These are phyloP conservation scores for Camponotus vicinus DNA, from an alignment of 1,140 invertebrate genomes.

Conservation along the genomic window DNA sequence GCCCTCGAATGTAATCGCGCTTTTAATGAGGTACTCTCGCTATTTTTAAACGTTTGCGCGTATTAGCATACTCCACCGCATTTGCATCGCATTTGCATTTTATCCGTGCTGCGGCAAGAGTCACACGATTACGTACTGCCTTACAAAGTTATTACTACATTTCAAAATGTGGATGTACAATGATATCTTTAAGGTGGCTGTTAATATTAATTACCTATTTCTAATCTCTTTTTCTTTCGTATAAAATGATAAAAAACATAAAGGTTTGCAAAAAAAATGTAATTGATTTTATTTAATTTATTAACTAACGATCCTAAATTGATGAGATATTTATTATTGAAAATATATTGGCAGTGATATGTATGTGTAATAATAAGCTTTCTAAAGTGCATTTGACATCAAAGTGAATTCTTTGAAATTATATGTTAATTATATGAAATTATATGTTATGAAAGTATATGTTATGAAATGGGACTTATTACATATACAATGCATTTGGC, in stretches of 20 bases:
- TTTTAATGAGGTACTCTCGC: conserved; percentile 67
- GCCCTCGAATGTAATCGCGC: conserved; percentile 56
- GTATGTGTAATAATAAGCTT: background rate
- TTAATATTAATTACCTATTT: conserved; percentile 20
- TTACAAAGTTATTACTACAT: conserved; percentile 69
- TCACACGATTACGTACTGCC: conserved; percentile 66
- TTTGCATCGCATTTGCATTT: conserved; percentile 75
- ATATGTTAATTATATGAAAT: background rate
- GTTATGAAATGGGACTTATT: background rate
- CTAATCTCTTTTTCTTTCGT: background rate
- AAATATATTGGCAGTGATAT: background rate
- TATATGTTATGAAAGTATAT: too few species aligned
- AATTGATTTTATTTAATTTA: background rate
- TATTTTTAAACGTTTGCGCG: conserved; percentile 73
- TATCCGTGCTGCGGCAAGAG: conserved; percentile 46
- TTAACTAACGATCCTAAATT: background rate
- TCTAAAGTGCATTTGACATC: conserved; percentile 21
- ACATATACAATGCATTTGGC: background rate
- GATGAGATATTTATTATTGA: conserved; percentile 8
- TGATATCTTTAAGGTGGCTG: conserved; percentile 11
- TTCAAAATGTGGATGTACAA: conserved; percentile 53
- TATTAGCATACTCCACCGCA: conserved; percentile 68
- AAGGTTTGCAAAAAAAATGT: background rate
- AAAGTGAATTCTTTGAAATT: conserved; percentile 12
- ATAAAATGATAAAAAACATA: background rate